These are phyloP conservation scores for Bombus consobrinus DNA, from an alignment of 1,140 invertebrate genomes.

Conservation along the genomic window DNA sequence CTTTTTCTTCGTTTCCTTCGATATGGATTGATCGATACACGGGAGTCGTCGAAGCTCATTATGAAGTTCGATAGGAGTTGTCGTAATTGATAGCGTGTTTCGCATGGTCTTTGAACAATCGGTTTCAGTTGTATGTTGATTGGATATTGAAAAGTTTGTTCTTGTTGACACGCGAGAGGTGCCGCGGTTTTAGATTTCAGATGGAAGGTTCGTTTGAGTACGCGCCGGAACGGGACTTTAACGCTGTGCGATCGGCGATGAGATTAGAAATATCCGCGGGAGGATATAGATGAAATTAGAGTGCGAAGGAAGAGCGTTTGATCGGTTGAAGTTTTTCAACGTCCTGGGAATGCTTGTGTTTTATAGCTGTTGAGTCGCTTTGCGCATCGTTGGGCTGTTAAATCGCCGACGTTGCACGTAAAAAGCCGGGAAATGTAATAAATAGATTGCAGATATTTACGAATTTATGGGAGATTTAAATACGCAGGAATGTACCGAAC, in stretches of 20 bases:
- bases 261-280: too few species aligned
- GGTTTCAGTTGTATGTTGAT: accelerated
- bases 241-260: background rate
- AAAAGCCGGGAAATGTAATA: background rate
- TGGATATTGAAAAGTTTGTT: too few species aligned
- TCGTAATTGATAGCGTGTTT: background rate
- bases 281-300: background rate
- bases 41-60: background rate
- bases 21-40: background rate
- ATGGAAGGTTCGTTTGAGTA: too few species aligned
- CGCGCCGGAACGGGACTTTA: background rate
- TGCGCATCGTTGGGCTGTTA: background rate
- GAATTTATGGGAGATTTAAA: background rate
- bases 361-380: background rate
- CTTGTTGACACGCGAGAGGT: too few species aligned
- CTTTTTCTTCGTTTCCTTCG: background rate
- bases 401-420: background rate
- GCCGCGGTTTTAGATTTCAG: too few species aligned
- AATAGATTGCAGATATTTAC: background rate
- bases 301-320: background rate
- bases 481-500: background rate
- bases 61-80: too few species aligned
- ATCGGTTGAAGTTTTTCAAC: background rate
- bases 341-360: background rate
- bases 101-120: too few species aligned